Base-by-base conservation (phyloP, 2,888 invertebrate genomes). In the Drosophila robusta region DNA sequence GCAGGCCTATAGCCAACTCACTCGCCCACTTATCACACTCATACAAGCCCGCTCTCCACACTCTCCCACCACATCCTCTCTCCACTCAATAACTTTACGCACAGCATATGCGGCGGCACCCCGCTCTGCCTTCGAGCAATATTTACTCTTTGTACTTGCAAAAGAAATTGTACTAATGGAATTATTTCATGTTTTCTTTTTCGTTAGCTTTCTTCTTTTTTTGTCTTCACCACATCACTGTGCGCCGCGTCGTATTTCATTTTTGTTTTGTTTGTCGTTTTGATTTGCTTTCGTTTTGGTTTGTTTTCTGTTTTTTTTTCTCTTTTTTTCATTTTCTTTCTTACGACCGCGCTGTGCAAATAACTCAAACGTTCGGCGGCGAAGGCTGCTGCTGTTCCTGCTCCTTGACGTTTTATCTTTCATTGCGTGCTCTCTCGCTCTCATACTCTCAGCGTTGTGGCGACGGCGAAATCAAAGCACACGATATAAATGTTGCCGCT, bases 121-220 rank as follows among this genome's bases (percentile, higher is more conserved):
- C 42, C 38, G 22, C 16, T 24, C 36, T 14, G n/a, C 9, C 5
- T 34, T 42, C 16, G 24, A 51, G 63, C 74, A 73, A 78, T 90
- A 85, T 90, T 90, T 91, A 80, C 80, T 90, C 89, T 91, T 86
- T 90, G 90, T 90, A 89, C 90, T 90, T 90, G 89, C 80, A 89
- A 91, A 90, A 91, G 87, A 90, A 91, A 90, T 90, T 90, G 85
- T 85, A 89, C 90, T 90, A 90, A 91, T 90, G 90, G 90, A 90
- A 90, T 91, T 90, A 91, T 90, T 80, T 90, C 73, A 87, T 88
- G 81, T 81, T 81, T 78, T 78, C 64, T 69, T 65, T 62, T 71
- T 41, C 39, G 45, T 49, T 39, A 38, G 26, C 41, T 47, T 36
- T 46, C 34, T 18, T 52, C 34, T 38, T 42, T 39, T 14, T 57